Evolutionary conservation across 2,113 vertebrate species (phyloP).

Genomic region (Muntiacus reevesi): DNA sequence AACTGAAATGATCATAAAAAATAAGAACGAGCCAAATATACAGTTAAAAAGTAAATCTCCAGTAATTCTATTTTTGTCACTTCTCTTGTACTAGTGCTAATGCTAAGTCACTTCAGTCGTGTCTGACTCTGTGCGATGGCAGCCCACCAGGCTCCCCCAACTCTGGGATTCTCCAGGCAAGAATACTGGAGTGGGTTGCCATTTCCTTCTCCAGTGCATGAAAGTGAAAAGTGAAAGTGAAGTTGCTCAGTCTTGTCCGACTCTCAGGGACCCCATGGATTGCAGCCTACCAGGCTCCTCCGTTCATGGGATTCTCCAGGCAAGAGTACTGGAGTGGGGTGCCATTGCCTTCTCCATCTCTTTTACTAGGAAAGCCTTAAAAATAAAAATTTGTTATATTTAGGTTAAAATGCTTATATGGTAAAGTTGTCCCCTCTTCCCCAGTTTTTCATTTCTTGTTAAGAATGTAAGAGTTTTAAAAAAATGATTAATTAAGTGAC

Average conservation of each 20-base stretch:
- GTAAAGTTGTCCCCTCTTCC: neutral
- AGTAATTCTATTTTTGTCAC: neutral
- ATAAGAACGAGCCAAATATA: neutral
- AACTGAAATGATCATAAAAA: neutral
- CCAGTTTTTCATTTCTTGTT: neutral
- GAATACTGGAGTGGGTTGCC: too few relatives aligned
- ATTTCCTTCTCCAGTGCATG: too few relatives aligned
- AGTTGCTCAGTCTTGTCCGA: too few relatives aligned
- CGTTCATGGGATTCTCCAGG: too few relatives aligned
- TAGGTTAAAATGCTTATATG: neutral
- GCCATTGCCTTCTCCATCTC: neutral
- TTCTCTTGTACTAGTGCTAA: neutral
- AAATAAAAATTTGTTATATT: neutral
- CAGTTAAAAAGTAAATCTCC: neutral
- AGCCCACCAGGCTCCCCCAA: too few relatives aligned
- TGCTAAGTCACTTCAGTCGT: too few relatives aligned
- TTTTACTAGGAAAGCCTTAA: neutral
- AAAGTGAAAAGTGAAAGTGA: too few relatives aligned
- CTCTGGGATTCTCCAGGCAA: too few relatives aligned
- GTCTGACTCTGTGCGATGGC: too few relatives aligned
- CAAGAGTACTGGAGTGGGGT: too few relatives aligned
- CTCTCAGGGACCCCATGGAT: too few relatives aligned
- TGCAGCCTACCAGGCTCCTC: too few relatives aligned
- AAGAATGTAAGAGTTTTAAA: neutral
- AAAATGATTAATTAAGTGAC: neutral